These are phyloP conservation scores for Zaprionus inermis DNA, from an alignment of 1,140 invertebrate genomes.

Conservation along the genomic window DNA sequence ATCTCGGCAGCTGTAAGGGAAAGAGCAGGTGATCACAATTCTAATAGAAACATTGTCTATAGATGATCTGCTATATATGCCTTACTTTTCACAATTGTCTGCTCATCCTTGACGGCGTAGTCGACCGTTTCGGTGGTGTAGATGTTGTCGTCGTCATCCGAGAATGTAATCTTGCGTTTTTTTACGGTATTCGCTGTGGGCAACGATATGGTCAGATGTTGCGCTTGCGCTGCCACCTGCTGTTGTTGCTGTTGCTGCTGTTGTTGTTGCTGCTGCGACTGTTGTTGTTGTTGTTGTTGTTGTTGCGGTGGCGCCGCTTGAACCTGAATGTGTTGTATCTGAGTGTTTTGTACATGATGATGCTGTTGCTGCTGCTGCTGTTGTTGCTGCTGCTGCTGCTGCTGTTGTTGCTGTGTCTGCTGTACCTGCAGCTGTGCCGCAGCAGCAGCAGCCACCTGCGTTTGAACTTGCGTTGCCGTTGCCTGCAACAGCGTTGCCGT, in stretches of 20 bases:
- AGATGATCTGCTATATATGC: not conserved
- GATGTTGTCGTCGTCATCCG: slow-evolving; percentile 82
- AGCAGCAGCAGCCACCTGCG: slow-evolving; percentile 60
- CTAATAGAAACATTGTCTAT: not conserved
- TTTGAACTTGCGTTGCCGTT: slow-evolving; percentile 69
- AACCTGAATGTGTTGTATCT: slow-evolving; percentile 75
- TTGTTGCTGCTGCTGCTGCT: slow-evolving; percentile 54
- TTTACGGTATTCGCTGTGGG: slow-evolving; percentile 61
- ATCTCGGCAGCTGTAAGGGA: slow-evolving; percentile 72
- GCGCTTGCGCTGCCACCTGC: slow-evolving; percentile 56
- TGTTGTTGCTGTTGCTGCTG: slow-evolving; percentile 58
- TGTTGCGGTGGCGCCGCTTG: slow-evolving; percentile 63
- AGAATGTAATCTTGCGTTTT: slow-evolving; percentile 82
- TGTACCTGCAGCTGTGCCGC: slow-evolving; percentile 55
- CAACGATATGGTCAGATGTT: slow-evolving; percentile 68
- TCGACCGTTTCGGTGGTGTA: slow-evolving; percentile 83
- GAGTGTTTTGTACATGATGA: slow-evolving; percentile 75
- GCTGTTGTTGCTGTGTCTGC: slow-evolving; percentile 50
- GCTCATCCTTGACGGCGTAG: slow-evolving; percentile 79
- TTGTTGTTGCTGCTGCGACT: slow-evolving; percentile 42
- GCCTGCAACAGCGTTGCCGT: slow-evolving; percentile 74
- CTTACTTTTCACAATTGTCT: slow-evolving; percentile 79
- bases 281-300: slow-evolving; percentile 45
- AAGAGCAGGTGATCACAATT: not conserved
- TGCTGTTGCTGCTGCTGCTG: slow-evolving; percentile 60